These are phyloP conservation scores for Heteronetta atricapilla DNA, from an alignment of 2,113 vertebrate species.

Conservation along the genomic window DNA sequence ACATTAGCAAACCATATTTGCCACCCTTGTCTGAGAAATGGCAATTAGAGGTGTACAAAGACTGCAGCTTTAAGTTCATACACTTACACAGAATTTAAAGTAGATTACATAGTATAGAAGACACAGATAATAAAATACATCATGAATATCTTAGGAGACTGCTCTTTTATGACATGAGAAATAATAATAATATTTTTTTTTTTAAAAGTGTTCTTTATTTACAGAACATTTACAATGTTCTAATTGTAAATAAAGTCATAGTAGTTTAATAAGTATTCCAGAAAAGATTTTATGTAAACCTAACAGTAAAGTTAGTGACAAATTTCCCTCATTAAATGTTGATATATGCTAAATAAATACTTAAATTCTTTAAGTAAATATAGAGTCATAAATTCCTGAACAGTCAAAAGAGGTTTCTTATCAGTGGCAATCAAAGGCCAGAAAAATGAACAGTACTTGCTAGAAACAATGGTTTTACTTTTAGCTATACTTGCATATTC, in stretches of 20 bases:
- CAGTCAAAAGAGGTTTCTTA: background rate
- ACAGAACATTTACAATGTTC: no score
- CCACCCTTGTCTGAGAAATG: background rate
- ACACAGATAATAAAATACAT: background rate
- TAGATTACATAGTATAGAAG: background rate
- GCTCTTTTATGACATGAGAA: background rate
- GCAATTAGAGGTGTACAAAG: background rate
- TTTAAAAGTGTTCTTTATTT: no score
- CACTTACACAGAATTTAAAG: background rate
- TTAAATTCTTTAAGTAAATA: background rate
- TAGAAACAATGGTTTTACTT: background rate
- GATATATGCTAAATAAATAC: background rate
- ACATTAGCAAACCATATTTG: background rate
- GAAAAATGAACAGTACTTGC: background rate
- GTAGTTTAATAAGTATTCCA: background rate
- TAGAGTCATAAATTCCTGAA: background rate
- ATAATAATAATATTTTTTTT: no score
- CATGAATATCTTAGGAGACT: background rate
- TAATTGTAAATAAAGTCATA: background rate
- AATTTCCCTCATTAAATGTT: background rate
- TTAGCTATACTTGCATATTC: background rate
- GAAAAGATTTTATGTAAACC: background rate
- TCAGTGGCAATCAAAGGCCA: background rate
- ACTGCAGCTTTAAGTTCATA: background rate
- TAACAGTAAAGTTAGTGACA: background rate